These are phyloP conservation scores for Drosophila dives DNA, from an alignment of 2,888 invertebrate genomes.

Conservation along the genomic window DNA sequence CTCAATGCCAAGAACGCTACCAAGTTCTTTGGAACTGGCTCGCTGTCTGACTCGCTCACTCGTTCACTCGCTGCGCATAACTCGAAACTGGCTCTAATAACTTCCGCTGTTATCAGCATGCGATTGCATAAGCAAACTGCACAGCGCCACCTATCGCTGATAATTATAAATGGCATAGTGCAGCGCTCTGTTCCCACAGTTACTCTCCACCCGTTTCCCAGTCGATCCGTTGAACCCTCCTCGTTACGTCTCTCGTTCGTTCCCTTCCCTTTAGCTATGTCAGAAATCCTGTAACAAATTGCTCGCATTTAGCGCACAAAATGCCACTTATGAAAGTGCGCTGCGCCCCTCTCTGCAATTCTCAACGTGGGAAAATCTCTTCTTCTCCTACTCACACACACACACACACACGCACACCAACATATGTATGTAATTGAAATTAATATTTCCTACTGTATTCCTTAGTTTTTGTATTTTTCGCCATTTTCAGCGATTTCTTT, in stretches of 20 bases:
- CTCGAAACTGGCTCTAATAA: constrained; percentile 66
- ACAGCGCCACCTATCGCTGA: constrained; percentile 73
- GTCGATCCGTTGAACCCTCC: neutral
- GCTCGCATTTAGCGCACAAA: constrained; percentile 77
- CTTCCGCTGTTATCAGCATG: constrained; percentile 70
- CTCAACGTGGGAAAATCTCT: constrained; percentile 49
- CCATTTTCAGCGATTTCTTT: constrained; percentile 58
- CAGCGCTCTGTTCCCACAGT: constrained; percentile 52
- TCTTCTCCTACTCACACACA: neutral
- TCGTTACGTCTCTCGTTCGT: neutral
- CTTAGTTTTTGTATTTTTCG: constrained; percentile 20
- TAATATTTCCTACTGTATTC: constrained; percentile 69
- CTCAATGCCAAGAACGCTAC: constrained; percentile 45
- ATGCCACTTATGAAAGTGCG: constrained; percentile 51
- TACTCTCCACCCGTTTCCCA: constrained; percentile 6
- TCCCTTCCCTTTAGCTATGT: constrained; percentile 6
- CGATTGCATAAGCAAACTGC: constrained; percentile 51
- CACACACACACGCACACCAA: neutral
- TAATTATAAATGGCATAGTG: constrained; percentile 64
- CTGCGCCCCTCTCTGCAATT: constrained; percentile 39
- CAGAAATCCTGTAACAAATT: constrained; percentile 76
- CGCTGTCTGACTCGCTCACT: constrained; percentile 1
- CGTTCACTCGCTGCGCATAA: constrained; percentile 30
- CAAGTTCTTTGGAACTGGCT: constrained; percentile 71
- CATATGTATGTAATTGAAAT: constrained; percentile 75